These are phyloP conservation scores for Aphelinus certus DNA, from an alignment of 1,140 invertebrate genomes.

Conservation along the genomic window DNA sequence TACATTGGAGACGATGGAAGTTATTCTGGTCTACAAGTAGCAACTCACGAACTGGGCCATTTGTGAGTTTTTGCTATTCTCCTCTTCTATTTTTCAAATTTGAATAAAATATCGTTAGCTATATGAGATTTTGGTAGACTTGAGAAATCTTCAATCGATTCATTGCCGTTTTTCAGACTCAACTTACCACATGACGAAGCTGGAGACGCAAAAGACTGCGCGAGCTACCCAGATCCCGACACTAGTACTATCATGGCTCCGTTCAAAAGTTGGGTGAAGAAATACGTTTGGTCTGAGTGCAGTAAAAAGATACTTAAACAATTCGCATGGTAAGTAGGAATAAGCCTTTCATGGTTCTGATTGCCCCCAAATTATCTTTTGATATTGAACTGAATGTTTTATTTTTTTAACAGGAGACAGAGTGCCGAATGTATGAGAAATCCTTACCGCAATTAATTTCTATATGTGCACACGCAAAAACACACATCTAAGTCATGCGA, in stretches of 20 bases:
- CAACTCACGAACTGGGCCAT: constrained; percentile 12
- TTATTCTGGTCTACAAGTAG: neutral
- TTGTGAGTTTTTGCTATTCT: neutral
- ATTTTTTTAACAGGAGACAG: neutral
- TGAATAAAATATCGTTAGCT: neutral
- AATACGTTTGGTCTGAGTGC: constrained; percentile 16
- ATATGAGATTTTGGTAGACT: neutral
- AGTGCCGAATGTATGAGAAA: neutral
- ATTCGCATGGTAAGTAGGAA: constrained; percentile 7
- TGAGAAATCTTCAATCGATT: neutral
- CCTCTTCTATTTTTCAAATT: neutral
- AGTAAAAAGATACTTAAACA: constrained; percentile 12
- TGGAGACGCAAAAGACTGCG: neutral
- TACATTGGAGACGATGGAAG: constrained; percentile 1
- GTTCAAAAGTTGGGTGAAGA: neutral
- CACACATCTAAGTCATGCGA: too few relatives aligned
- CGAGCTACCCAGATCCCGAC: neutral
- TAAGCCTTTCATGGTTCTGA: neutral
- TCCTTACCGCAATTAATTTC: neutral
- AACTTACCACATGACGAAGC: constrained; percentile 17
- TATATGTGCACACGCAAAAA: too few relatives aligned
- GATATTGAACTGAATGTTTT: too few relatives aligned
- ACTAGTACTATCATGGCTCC: constrained; percentile 8
- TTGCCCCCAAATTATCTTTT: neutral
- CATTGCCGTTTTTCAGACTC: neutral